A percentile compares a stretch with the other conserved stretches of the same genome.
Conservation (phyloP, 2,113 vertebrate genomes). For the Vidua macroura region DNA sequence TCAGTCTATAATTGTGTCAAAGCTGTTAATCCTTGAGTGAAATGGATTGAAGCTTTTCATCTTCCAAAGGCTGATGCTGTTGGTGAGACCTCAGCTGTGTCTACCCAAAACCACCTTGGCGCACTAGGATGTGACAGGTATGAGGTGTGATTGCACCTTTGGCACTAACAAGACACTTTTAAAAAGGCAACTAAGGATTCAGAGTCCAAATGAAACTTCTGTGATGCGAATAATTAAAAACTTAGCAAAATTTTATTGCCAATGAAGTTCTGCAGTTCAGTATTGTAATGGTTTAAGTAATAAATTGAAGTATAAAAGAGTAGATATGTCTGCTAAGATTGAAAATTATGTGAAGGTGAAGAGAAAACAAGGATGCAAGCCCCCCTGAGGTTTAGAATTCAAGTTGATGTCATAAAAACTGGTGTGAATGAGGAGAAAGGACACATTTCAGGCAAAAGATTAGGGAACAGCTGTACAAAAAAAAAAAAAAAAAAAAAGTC, state of each 20-base stretch:
- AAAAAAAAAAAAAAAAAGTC: neutral
- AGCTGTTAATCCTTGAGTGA: neutral
- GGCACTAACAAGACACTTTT: neutral
- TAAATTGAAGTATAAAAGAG: neutral
- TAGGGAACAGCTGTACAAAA: neutral
- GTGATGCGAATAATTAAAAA: neutral
- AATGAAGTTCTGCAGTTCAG: neutral
- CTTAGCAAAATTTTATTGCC: neutral
- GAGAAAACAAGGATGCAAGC: neutral
- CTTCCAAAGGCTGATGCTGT: neutral
- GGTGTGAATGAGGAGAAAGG: neutral
- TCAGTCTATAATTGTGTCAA: neutral
- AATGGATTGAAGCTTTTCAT: neutral
- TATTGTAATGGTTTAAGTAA: neutral
- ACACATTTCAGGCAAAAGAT: neutral
- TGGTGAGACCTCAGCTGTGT: neutral
- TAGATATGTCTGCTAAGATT: neutral
- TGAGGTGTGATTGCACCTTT: neutral
- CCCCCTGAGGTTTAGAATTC: neutral
- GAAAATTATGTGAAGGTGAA: neutral
- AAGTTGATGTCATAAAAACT: neutral
- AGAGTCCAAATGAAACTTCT: neutral
- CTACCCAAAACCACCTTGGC: fast-evolving
- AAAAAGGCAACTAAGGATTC: neutral
- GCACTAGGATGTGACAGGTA: neutral